Evolutionary conservation across 2,113 vertebrate species (phyloP).

Genomic region (Heliornis fulica): DNA sequence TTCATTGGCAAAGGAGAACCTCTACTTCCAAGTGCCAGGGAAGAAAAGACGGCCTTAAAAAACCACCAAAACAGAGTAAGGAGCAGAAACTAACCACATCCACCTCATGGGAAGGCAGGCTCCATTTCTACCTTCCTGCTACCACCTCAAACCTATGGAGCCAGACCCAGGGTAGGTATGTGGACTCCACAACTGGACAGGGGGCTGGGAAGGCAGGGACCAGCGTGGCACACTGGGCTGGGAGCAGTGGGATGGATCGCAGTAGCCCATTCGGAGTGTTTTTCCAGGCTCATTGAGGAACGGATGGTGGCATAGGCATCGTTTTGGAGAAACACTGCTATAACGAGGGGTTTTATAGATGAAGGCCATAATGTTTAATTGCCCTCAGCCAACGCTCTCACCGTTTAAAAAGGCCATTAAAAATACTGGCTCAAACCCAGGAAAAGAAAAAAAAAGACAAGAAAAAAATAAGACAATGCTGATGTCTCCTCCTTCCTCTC

Average conservation of each 20-base stretch:
- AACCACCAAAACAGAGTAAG: not conserved
- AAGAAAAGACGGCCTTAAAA: not conserved
- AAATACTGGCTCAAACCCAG: slow-evolving; percentile 20
- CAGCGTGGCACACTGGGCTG: fast-evolving
- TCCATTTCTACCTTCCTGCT: not conserved
- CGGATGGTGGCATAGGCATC: not conserved
- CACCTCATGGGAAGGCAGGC: not conserved
- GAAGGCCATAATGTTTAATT: slow-evolving; percentile 46
- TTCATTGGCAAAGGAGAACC: not conserved
- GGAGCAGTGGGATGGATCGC: not conserved
- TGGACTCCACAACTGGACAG: fast-evolving
- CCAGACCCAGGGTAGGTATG: not conserved
- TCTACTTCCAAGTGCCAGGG: not conserved
- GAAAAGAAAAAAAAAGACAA: fast-evolving
- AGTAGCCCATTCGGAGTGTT: not conserved
- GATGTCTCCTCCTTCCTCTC: not conserved
- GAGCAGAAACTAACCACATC: not conserved
- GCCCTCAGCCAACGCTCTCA: slow-evolving; percentile 29
- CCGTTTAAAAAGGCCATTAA: slow-evolving; percentile 21
- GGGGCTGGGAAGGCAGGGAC: not conserved
- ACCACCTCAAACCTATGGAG: not conserved
- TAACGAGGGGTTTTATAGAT: slow-evolving; percentile 38
- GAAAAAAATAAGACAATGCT: not conserved
- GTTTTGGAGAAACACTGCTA: slow-evolving; percentile 10
- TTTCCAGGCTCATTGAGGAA: slow-evolving; percentile 28